A percentile compares a stretch with the other conserved stretches of the same genome.
Conservation (phyloP, 2,797 vertebrate species). For the Cryptoprocta ferox region DNA sequence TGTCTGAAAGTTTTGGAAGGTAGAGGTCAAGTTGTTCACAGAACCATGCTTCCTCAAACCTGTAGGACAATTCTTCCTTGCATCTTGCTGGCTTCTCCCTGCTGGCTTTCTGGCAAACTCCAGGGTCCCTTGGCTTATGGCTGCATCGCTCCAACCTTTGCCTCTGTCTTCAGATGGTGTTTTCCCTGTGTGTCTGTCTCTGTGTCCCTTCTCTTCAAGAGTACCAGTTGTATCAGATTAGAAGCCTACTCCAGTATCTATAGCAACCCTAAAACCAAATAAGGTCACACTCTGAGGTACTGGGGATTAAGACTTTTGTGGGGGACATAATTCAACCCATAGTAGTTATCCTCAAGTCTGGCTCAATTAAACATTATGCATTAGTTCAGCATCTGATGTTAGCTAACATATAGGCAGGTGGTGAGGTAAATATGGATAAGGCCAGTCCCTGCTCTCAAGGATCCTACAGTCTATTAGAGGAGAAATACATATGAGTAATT, state of each 20-base stretch:
- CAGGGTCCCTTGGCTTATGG: neutral
- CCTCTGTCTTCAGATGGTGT: accelerated
- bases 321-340: neutral
- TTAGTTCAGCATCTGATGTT: neutral
- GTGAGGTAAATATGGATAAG: neutral
- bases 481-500: neutral
- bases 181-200: neutral
- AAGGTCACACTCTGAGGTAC: neutral
- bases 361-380: neutral
- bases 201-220: neutral
- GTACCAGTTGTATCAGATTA: neutral
- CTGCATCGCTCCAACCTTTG: neutral
- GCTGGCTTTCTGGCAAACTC: neutral
- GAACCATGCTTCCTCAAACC: neutral
- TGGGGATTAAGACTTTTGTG: neutral
- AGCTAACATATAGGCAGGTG: neutral
- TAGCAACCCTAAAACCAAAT: neutral
- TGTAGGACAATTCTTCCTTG: neutral
- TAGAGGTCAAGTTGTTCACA: neutral
- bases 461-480: neutral
- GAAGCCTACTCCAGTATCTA: neutral
- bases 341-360: neutral
- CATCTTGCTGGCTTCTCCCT: neutral
- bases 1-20: neutral
- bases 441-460: neutral